Conservation (phyloP, 2,888 invertebrate species). For the Tromatobia lineatoria region DNA sequence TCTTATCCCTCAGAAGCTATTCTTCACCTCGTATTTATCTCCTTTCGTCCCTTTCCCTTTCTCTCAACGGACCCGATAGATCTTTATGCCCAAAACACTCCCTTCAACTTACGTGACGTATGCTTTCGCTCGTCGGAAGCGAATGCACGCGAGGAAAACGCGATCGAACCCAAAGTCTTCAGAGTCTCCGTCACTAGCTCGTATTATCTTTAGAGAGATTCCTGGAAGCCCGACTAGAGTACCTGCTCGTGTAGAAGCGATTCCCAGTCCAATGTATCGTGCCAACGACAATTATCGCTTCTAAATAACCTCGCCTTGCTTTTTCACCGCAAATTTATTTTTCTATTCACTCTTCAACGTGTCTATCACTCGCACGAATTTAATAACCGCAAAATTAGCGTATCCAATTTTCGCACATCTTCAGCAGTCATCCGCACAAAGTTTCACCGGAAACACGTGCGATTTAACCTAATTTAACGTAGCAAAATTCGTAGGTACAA, state of each 20-base stretch:
- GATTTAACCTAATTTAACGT: neutral
- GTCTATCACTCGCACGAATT: no score
- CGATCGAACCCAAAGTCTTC: conserved; percentile 69
- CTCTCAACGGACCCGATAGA: neutral
- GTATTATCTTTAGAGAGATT: conserved; percentile 18
- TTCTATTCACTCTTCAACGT: no score
- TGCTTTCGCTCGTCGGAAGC: neutral
- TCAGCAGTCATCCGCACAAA: conserved; percentile 6
- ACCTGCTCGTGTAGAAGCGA: neutral
- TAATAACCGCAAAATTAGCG: no score
- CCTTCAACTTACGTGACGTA: conserved; percentile 14
- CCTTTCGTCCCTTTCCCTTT: conserved; percentile 16
- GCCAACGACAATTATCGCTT: neutral
- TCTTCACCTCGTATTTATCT: neutral
- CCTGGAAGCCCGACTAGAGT: conserved; percentile 44
- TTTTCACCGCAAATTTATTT: neutral
- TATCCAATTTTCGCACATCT: neutral
- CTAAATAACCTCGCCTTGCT: conserved; percentile 1
- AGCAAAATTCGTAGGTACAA: neutral
- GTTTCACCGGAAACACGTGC: neutral
- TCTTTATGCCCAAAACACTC: neutral
- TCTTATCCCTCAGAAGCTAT: conserved; percentile 50
- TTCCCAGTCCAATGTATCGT: neutral
- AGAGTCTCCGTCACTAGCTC: conserved; percentile 62
- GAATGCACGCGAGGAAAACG: conserved; percentile 33